phyloP scores from a whole-genome alignment of 2,797 vertebrate genomes.

The Phoxinus dragarum region DNA sequence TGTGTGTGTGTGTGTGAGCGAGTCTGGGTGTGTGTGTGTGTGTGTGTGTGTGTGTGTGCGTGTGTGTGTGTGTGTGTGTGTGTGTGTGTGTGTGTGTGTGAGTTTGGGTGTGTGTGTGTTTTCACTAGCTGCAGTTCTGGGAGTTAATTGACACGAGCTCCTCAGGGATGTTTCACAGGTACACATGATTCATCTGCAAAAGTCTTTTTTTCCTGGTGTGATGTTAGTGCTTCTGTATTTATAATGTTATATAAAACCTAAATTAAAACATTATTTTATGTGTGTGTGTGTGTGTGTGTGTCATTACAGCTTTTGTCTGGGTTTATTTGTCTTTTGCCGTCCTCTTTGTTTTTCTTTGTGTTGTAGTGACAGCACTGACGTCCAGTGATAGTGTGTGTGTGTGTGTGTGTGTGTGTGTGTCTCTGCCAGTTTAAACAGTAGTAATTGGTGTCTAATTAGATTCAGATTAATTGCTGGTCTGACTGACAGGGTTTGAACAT shows the following conservation, averaged over 20 bases:
- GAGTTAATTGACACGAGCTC: not conserved
- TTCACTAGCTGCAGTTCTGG: not conserved
- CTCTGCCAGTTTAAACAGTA: not conserved
- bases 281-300: constrained; percentile 5
- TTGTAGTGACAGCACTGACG: not conserved
- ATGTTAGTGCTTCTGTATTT: not conserved
- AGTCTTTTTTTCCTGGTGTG: not conserved
- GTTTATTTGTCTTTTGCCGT: not conserved
- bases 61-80: not conserved
- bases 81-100: not conserved
- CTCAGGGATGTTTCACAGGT: not conserved
- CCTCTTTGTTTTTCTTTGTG: not conserved
- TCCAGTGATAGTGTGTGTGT: constrained; percentile 14
- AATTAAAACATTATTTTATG: not conserved
- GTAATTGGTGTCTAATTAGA: constrained; percentile 21
- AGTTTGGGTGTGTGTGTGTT: not conserved
- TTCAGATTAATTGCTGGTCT: constrained; percentile 24
- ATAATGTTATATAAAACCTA: not conserved
- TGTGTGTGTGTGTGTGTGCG: not conserved
- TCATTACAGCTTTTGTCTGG: not conserved
- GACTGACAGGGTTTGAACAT: not conserved
- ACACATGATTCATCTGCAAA: not conserved
- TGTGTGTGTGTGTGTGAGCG: not conserved
- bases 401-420: not conserved
- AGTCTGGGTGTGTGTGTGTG: not conserved